Evolutionary conservation across 2,113 vertebrate genomes (phyloP).

Genomic region (Picathartes gymnocephalus): DNA sequence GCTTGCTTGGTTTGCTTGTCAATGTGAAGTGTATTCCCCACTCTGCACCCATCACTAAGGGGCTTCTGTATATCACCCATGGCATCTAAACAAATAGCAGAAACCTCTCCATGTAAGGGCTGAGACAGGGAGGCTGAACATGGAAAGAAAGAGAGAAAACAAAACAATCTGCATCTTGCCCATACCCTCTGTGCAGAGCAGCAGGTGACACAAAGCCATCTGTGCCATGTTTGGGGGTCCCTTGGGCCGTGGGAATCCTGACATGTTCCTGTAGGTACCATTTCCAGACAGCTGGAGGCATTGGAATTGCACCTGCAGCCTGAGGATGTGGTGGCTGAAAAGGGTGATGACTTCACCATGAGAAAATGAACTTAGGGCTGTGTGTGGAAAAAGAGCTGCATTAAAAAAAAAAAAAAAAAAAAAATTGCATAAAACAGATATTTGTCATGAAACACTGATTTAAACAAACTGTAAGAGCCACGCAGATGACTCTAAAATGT

Average conservation of each 20-base stretch:
- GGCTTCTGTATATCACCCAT: background rate
- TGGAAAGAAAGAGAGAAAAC: background rate
- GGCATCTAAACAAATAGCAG: background rate
- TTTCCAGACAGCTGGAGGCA: background rate
- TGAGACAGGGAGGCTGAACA: background rate
- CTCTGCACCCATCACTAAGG: background rate
- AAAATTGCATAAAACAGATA: background rate
- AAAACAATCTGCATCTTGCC: background rate
- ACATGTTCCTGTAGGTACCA: background rate
- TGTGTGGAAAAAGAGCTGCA: background rate
- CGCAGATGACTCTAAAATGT: constrained; percentile 2
- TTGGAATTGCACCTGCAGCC: background rate
- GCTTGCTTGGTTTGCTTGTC: background rate
- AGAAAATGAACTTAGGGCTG: background rate
- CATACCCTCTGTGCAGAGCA: background rate
- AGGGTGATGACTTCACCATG: background rate
- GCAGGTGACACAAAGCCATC: background rate
- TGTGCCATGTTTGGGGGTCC: background rate
- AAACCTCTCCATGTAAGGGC: background rate
- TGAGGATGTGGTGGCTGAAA: background rate
- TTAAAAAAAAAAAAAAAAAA: background rate
- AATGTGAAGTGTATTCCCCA: background rate
- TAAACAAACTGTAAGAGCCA: background rate
- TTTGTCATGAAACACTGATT: background rate
- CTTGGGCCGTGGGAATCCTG: background rate